Conservation (phyloP, 2,888 invertebrate genomes). For the Elysia crispata region DNA sequence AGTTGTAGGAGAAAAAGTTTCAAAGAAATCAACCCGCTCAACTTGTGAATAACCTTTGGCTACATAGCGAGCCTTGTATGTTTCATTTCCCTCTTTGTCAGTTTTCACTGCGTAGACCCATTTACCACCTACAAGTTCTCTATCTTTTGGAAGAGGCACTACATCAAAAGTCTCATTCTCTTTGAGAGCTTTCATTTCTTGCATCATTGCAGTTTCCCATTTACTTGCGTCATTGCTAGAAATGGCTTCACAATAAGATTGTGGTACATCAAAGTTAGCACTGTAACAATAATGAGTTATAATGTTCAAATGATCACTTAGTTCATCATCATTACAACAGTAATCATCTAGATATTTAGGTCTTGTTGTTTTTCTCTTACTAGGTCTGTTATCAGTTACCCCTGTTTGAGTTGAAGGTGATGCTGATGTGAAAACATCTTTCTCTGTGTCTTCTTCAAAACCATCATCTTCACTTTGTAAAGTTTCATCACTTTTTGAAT, state of each 20-base stretch:
- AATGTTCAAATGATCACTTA: neutral
- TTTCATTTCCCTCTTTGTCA: constrained; percentile 35
- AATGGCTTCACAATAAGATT: constrained; percentile 47
- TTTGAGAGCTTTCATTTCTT: constrained; percentile 34
- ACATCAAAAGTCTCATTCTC: constrained; percentile 39
- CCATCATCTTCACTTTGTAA: too few relatives aligned
- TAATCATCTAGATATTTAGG: too few relatives aligned
- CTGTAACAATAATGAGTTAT: constrained; percentile 52
- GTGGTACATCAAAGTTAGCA: constrained; percentile 47
- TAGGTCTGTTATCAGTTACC: too few relatives aligned
- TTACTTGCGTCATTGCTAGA: constrained; percentile 52
- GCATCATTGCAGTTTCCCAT: constrained; percentile 53
- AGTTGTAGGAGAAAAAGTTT: constrained; percentile 57
- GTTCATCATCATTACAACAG: neutral
- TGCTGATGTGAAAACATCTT: too few relatives aligned
- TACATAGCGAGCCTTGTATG: constrained; percentile 54
- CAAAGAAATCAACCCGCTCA: constrained; percentile 52
- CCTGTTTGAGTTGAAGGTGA: too few relatives aligned
- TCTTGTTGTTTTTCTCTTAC: too few relatives aligned
- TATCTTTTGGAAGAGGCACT: constrained; percentile 48
- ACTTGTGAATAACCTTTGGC: constrained; percentile 55
- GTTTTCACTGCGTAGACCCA: neutral
- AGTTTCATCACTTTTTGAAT: too few relatives aligned
- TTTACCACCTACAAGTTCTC: constrained; percentile 52
- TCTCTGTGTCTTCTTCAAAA: too few relatives aligned